Conservation (phyloP, 2,113 vertebrate species). For the Perognathus longimembris region DNA sequence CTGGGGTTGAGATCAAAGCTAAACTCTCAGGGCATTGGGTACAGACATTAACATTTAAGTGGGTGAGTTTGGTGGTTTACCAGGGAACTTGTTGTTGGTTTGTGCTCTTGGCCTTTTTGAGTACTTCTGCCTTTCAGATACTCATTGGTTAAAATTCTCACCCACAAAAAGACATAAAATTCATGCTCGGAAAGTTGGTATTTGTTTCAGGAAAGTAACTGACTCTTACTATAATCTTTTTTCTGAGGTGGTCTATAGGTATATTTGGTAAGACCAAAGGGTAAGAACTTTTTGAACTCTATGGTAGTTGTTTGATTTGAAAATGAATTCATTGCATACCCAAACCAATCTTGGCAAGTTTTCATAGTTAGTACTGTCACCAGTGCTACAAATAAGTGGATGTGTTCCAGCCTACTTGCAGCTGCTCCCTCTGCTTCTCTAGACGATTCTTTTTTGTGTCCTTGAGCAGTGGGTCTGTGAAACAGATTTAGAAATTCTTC, state of each 20-base stretch:
- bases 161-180: conserved; percentile 1
- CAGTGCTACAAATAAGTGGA: neutral
- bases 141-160: conserved; percentile 33
- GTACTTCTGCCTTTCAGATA: conserved; percentile 31
- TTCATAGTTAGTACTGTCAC: conserved; percentile 34
- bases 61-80: conserved; percentile 16
- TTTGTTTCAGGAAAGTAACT: conserved; percentile 48
- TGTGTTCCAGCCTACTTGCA: conserved; percentile 40
- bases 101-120: conserved; percentile 49
- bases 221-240: neutral
- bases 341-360: conserved; percentile 28
- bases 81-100: conserved; percentile 15
- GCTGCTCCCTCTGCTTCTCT: conserved; percentile 30
- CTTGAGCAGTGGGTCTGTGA: conserved; percentile 55
- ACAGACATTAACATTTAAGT: conserved; percentile 55
- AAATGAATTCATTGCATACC: conserved; percentile 35
- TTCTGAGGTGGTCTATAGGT: neutral
- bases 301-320: conserved; percentile 48
- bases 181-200: neutral
- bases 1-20: neutral
- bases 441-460: neutral
- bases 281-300: conserved; percentile 38
- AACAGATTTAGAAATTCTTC: conserved; percentile 69
- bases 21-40: neutral
- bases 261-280: conserved; percentile 20